These are phyloP conservation scores for Crocodylus rhombifer DNA, from an alignment of 2,797 vertebrate species.

Conservation along the genomic window DNA sequence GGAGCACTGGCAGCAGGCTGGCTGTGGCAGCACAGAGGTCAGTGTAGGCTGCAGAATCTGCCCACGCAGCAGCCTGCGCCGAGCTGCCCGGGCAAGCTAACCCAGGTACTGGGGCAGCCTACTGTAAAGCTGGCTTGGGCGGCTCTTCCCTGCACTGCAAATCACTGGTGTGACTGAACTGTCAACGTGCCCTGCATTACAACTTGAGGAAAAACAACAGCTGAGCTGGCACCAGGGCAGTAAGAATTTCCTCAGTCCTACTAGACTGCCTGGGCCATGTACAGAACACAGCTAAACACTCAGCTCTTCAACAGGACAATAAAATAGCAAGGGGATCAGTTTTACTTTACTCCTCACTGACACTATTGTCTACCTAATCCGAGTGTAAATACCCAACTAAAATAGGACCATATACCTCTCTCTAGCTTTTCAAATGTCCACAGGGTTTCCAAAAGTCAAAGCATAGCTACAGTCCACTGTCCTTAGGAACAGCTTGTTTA, in stretches of 20 bases:
- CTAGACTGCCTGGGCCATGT: background rate
- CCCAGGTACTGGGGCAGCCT: background rate
- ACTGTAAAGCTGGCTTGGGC: background rate
- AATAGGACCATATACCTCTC: background rate
- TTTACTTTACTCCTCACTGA: background rate
- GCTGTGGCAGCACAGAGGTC: background rate
- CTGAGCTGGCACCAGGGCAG: background rate
- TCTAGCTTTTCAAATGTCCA: background rate
- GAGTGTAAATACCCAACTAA: background rate
- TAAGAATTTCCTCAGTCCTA: rapidly evolving
- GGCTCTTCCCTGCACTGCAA: background rate
- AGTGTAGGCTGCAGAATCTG: background rate
- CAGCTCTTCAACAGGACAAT: background rate
- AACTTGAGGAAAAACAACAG: rapidly evolving
- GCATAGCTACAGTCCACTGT: background rate
- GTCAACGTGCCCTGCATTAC: background rate
- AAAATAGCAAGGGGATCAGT: background rate
- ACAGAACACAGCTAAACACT: background rate
- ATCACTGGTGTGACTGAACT: background rate
- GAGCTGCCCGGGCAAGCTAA: background rate
- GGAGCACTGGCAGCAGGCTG: background rate
- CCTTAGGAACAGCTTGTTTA: background rate
- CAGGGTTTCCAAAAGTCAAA: background rate
- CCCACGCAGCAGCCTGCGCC: background rate
- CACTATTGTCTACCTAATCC: background rate